Percentiles rank a stretch among this genome's conserved stretches.
These are phyloP conservation scores for Syngnathus scovelli DNA, from an alignment of 2,113 vertebrate genomes.

Conservation along the genomic window DNA sequence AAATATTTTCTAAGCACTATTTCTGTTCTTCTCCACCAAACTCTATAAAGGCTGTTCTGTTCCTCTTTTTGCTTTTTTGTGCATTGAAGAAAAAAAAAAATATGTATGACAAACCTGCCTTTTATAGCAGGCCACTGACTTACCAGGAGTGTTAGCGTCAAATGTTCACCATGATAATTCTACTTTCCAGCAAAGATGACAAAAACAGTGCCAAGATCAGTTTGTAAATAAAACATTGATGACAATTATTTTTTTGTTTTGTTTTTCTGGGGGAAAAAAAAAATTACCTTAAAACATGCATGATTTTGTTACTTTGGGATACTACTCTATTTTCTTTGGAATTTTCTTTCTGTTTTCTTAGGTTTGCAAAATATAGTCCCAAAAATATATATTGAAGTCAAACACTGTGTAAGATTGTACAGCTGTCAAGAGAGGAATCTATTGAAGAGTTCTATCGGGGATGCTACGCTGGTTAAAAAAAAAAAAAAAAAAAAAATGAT, in stretches of 20 bases:
- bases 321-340: constrained; percentile 70
- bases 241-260: constrained; percentile 36
- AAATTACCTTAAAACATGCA: constrained; percentile 67
- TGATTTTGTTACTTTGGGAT: constrained; percentile 77
- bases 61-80: constrained; percentile 36
- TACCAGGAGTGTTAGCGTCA: constrained; percentile 59
- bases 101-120: constrained; percentile 48
- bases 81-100: constrained; percentile 46
- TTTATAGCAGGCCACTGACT: constrained; percentile 53
- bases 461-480: constrained; percentile 33
- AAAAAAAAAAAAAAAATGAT: constrained; percentile 24
- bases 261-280: constrained; percentile 61
- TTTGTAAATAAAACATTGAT: constrained; percentile 70
- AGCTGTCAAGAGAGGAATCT: constrained; percentile 72
- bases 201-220: constrained; percentile 74
- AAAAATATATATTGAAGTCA: constrained; percentile 69
- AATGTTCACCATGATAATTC: constrained; percentile 65
- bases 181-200: constrained; percentile 63
- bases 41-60: constrained; percentile 40
- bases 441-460: constrained; percentile 66
- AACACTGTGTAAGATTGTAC: constrained; percentile 78
- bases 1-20: constrained; percentile 53
- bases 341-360: constrained; percentile 59
- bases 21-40: constrained; percentile 36
- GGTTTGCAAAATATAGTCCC: constrained; percentile 72